Evolutionary conservation across 2,797 vertebrate genomes (phyloP), one percentile per base, ranked within the genome.

Genomic region (Tokudaia muenninki): DNA sequence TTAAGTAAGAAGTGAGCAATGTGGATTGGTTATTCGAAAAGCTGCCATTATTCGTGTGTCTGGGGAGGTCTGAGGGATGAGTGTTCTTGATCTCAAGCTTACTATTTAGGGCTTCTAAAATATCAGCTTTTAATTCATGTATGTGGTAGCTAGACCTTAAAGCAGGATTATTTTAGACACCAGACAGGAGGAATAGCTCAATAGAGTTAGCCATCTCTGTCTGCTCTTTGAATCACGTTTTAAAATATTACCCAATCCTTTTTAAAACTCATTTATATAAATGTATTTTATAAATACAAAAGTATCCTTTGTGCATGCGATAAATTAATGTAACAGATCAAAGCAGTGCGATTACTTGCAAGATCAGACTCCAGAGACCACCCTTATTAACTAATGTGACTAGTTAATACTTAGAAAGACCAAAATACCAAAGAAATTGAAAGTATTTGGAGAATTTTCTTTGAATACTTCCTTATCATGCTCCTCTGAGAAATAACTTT

Each of bases 261-360:
- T 61, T 87, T 19, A 44, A 84, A 72, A 50, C 31, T 79, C 24
- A n/a, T 67, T 94, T 78, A 47, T 92, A 31, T 83, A 92, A 79
- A 57, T 75, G 83, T 90, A 26, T 16, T 94, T 41, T 21, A 47
- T 63, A 90, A 90, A 26, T 79, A 63, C 72, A 82, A 95, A 91
- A 67, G 67, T 59, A 50, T 72, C 7, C 83, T 65, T 52, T 94
- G 26, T 61, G 34, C 50, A 13, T 86, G 44, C 50, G 72, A 6
- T 34, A 63, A 59, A 82, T 79, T 96, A 77, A 75, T 91, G 44
- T 12, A 88, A 94, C 61, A 91, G 88, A 94, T 47, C 61, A 82
- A 82, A 79, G 63, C 57, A n/a, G 29, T 75, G 72, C 12, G 37
- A 80, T 57, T 82, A 22, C 8, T 55, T 57, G 31, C 84, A 63